These are phyloP conservation scores for Herpetotheres cachinnans DNA, from an alignment of 2,113 vertebrate genomes.

Conservation along the genomic window DNA sequence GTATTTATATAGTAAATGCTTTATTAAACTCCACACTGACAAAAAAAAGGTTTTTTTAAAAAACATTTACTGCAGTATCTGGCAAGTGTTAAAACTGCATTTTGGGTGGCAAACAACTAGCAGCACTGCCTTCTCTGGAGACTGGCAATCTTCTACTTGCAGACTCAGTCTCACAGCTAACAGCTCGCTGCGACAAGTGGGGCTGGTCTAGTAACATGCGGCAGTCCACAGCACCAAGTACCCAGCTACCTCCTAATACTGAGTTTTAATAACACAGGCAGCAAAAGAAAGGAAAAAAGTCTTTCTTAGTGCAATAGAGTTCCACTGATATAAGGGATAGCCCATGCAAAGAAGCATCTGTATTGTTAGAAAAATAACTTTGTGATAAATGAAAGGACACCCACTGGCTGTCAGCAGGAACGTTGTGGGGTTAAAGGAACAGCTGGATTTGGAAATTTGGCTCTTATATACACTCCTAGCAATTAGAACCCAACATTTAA, in stretches of 20 bases:
- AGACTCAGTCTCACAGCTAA: not conserved
- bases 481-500: not conserved
- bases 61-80: not conserved
- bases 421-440: not conserved
- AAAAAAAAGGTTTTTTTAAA: not conserved
- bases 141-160: too few relatives aligned
- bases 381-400: not conserved
- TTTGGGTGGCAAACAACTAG: not conserved
- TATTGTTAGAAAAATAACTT: not conserved
- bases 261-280: accelerated
- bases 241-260: not conserved
- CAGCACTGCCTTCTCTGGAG: not conserved
- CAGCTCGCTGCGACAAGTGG: not conserved
- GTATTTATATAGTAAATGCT: not conserved
- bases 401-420: not conserved
- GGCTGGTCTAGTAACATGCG: accelerated
- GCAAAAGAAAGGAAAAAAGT: not conserved
- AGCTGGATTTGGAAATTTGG: not conserved
- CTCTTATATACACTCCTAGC: not conserved
- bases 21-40: not conserved
- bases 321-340: not conserved
- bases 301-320: accelerated
- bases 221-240: not conserved
- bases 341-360: accelerated
- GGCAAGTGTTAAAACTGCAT: not conserved